A percentile compares a stretch with the other conserved stretches of the same genome.
These are phyloP conservation scores for Rhinoptilus africanus DNA, from an alignment of 2,113 vertebrate genomes.

Conservation along the genomic window DNA sequence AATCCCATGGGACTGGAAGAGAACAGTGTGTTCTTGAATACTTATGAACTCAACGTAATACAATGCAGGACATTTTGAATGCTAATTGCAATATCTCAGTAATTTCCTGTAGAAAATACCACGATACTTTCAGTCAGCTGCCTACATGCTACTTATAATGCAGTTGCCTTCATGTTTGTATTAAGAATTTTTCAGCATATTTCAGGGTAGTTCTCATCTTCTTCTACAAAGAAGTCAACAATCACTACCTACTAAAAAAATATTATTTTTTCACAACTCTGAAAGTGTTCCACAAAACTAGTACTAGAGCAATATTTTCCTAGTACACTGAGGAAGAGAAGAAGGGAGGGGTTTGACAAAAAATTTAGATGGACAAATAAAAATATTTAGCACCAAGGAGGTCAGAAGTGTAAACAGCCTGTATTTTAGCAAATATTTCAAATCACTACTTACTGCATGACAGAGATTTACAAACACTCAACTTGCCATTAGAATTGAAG, in stretches of 20 bases:
- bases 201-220: background rate
- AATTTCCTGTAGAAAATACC: background rate
- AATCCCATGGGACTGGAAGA: background rate
- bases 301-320: background rate
- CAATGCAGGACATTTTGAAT: background rate
- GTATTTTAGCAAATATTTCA: background rate
- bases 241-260: background rate
- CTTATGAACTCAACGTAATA: background rate
- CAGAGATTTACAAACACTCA: background rate
- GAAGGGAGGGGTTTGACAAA: background rate
- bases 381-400: background rate
- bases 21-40: background rate
- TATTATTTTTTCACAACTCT: background rate
- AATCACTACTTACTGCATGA: background rate
- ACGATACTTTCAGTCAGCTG: background rate
- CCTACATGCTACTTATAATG: background rate
- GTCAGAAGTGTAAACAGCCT: background rate
- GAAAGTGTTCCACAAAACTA: background rate
- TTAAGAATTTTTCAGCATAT: background rate
- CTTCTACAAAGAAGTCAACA: background rate
- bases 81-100: background rate
- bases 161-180: background rate
- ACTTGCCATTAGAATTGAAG: background rate
- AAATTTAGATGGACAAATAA: background rate
- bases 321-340: background rate